Evolutionary conservation across 2,113 vertebrate genomes (phyloP).

Genomic region (Ochotona curzoniae): DNA sequence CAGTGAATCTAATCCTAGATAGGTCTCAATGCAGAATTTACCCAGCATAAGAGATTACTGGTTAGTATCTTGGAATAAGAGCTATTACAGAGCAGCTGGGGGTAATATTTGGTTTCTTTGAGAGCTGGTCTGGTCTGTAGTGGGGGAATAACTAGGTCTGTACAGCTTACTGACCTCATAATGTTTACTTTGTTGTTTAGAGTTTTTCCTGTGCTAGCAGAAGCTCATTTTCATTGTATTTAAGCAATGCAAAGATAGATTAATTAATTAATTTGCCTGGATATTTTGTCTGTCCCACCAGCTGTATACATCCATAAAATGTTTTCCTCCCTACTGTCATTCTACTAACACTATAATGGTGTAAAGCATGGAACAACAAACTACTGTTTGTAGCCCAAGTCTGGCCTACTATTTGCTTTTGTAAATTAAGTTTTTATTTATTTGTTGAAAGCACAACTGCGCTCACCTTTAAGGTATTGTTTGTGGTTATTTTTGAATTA

Average conservation of each 20-base stretch:
- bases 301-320: neutral
- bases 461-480: neutral
- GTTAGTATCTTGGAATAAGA: conserved; percentile 17
- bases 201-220: neutral
- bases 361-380: neutral
- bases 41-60: conserved; percentile 6
- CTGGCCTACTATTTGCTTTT: neutral
- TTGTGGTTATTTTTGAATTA: neutral
- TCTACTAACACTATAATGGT: neutral
- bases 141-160: neutral
- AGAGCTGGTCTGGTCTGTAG: neutral
- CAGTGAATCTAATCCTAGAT: conserved; percentile 35
- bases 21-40: conserved; percentile 45
- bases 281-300: neutral
- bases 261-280: neutral
- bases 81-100: neutral
- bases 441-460: neutral
- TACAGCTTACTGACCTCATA: neutral
- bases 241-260: neutral
- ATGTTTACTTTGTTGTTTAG: neutral
- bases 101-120: conserved; percentile 25
- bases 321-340: neutral
- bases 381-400: neutral
- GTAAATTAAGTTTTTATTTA: neutral
- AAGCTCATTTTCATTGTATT: neutral